Base-by-base conservation (phyloP, 2,797 vertebrate species). In the Tauraco hartlaubi region DNA sequence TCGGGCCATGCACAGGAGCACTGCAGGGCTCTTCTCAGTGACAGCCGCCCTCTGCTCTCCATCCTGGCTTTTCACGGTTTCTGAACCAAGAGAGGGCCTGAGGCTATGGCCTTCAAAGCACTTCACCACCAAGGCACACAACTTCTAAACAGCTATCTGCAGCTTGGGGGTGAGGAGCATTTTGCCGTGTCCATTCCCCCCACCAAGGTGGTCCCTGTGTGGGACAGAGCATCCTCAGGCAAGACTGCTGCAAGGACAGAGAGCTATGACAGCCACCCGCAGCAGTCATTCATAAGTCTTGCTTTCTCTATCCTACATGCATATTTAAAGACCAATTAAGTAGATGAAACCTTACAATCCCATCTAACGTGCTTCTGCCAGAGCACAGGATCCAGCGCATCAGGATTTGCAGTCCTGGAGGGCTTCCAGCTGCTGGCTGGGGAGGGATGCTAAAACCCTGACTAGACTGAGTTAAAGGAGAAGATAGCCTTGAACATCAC, bases 251-350 rank as follows among this genome's bases (percentile, higher is more conserved):
- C 29, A 49, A 35, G 37, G 37, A 54, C 51, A 71, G 51, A 73
- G 55, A 90, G 44, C 79, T 72, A 5, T 55, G 2, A 3, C 18
- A 28, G 59, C 26, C 59, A 63, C 79, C 35, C 3, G 0, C 39
- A 72, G 59, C 66, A 88, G 51, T 75, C 90, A 44, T 72, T 48
- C 22, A 6, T 55, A 72, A 92, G 25, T 59, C 92, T 81, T 72
- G 35, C 63, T 82, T 95, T 95, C 90, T 83, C 48, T 82, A 96
- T 79, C 55, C 67, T 81, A 46, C 22, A 74, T 88, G 26, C 48
- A 76, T 92, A 88, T 91, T 96, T 96, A 74, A 96, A 94, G 72
- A 76, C n/a, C 77, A 81, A 3, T 86, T 81, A 85, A 90, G 33
- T 63, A 85, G 61, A 59, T 5, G 33, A 87, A 95, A 71, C 48